Conservation (phyloP, 2,113 vertebrate species). For the Tylochromis polylepis region DNA sequence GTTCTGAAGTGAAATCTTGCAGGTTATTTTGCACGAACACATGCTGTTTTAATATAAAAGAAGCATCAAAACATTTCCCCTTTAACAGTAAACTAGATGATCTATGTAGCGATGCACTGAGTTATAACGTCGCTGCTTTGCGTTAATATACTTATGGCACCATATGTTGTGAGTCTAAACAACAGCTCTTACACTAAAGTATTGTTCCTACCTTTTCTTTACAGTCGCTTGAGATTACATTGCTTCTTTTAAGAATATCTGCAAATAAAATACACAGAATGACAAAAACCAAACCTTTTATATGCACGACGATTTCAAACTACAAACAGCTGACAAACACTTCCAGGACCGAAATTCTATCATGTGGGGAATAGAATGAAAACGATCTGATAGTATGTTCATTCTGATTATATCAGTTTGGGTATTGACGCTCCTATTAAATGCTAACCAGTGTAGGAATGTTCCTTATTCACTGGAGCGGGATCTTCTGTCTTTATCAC, state of each 20-base stretch:
- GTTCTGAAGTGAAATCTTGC: background rate
- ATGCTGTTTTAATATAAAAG: background rate
- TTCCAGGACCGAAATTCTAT: background rate
- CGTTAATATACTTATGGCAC: background rate
- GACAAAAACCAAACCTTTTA: background rate
- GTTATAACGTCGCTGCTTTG: fast-evolving
- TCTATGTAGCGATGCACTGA: background rate
- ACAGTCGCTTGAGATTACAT: constrained; percentile 79
- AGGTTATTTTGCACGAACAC: background rate
- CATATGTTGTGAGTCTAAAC: background rate
- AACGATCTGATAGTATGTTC: too few species aligned
- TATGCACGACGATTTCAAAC: background rate
- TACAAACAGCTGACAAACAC: background rate
- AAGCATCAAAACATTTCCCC: background rate
- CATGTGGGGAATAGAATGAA: background rate
- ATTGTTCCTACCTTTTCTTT: constrained; percentile 73
- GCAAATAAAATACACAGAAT: constrained; percentile 7
- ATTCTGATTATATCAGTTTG: too few species aligned
- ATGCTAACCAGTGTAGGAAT: background rate
- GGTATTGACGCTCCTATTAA: too few species aligned
- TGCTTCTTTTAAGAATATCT: constrained; percentile 89
- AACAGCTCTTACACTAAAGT: background rate
- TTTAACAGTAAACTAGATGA: background rate
- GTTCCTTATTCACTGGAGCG: background rate
- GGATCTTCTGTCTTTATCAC: background rate